These are phyloP conservation scores for Linnaemya vulpina DNA, from an alignment of 2,888 invertebrate species.

Conservation along the genomic window DNA sequence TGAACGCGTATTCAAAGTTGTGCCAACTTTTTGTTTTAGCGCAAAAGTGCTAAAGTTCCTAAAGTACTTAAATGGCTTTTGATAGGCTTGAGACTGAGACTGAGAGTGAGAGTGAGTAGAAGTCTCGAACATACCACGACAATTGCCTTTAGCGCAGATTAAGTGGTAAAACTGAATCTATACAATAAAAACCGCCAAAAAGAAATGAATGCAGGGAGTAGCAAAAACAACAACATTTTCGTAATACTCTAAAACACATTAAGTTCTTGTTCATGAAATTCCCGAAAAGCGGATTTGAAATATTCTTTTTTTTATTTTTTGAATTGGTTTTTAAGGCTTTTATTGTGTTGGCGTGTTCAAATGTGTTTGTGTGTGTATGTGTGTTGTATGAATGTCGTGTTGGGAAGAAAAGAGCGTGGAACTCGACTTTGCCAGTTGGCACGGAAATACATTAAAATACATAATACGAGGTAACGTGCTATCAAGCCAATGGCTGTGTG, in stretches of 20 bases:
- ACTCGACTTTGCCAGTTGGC: constrained; percentile 58
- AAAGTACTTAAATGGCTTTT: constrained; percentile 59
- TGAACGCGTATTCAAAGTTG: constrained; percentile 60
- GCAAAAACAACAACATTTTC: constrained; percentile 20
- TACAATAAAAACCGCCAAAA: constrained; percentile 68
- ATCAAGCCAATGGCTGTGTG: background rate
- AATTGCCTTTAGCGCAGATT: constrained; percentile 65
- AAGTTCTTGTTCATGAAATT: constrained; percentile 62
- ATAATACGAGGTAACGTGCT: constrained; percentile 5
- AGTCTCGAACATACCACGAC: constrained; percentile 61
- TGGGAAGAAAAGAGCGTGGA: constrained; percentile 17
- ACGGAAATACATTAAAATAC: constrained; percentile 54
- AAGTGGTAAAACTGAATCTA: constrained; percentile 70
- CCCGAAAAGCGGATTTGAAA: constrained; percentile 68
- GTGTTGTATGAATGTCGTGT: background rate
- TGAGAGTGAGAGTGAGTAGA: constrained; percentile 7
- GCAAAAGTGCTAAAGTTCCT: constrained; percentile 39
- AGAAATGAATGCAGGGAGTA: constrained; percentile 38
- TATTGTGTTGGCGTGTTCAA: background rate
- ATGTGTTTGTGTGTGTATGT: background rate
- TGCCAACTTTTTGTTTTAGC: constrained; percentile 39
- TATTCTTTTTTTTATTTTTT: constrained; percentile 31
- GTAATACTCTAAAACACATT: constrained; percentile 60
- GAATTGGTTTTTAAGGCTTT: constrained; percentile 37
- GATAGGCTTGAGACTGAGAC: constrained; percentile 14